These are phyloP conservation scores for Platysternon megacephalum DNA, from an alignment of 2,113 vertebrate genomes.

Conservation along the genomic window DNA sequence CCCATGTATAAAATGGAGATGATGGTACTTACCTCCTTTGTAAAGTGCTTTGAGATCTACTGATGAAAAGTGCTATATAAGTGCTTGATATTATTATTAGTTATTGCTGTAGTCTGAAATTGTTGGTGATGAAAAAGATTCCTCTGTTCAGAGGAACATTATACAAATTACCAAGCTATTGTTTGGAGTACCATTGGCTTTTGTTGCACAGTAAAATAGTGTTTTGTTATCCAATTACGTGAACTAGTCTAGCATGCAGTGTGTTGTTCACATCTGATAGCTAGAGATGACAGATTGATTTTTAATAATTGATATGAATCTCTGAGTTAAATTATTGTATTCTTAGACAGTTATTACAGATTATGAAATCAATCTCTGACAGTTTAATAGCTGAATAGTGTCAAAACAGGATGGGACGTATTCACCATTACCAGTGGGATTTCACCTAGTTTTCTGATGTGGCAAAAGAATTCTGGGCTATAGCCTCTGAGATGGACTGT, in stretches of 20 bases:
- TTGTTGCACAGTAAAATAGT: constrained; percentile 59
- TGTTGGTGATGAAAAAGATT: constrained; percentile 42
- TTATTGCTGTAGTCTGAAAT: not conserved
- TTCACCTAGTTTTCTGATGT: not conserved
- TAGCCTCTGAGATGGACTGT: not conserved
- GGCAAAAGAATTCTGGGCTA: not conserved
- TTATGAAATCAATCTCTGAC: not conserved
- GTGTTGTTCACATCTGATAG: constrained; percentile 13
- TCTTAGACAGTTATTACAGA: not conserved
- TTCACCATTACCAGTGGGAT: not conserved
- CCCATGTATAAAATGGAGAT: not conserved
- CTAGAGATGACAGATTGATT: constrained; percentile 45
- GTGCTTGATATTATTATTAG: not conserved
- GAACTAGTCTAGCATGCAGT: constrained; percentile 54
- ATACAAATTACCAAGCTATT: constrained; percentile 42
- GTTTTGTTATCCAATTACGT: constrained; percentile 57
- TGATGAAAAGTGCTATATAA: not conserved
- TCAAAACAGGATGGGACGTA: not conserved
- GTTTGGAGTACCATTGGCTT: constrained; percentile 45
- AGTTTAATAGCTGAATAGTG: not conserved
- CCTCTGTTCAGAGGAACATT: constrained; percentile 71
- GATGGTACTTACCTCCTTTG: not conserved
- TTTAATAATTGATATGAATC: constrained; percentile 14
- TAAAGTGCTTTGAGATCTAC: not conserved
- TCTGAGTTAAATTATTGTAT: not conserved